Evolutionary conservation across 2,797 vertebrate species (phyloP), one percentile per base, ranked within the genome.

Genomic region (Enteromius thamalakanensis): DNA sequence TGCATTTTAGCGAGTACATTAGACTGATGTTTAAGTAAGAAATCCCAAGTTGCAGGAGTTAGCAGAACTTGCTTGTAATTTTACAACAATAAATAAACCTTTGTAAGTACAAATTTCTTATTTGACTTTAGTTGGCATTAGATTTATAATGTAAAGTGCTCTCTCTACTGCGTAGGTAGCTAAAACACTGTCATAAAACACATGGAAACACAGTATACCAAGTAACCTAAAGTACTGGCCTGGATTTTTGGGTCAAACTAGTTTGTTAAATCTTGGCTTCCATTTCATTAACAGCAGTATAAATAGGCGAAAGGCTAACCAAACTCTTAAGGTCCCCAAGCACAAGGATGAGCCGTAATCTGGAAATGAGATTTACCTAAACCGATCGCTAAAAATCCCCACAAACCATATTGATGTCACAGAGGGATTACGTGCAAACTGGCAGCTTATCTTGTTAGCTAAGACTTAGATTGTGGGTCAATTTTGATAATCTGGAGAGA

Each of bases 311-410:
- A 79, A 68, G 45, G 74, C 58, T 68, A 81, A 83, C 68, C 40
- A 45, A 64, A 68, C 58, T 75, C 34, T 83, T 75, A 79, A 85
- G 42, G 65, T 76, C 77, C 47, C 62, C 68, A 77, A 84, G 42
- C 60, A 84, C 74, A 45, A 49, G 84, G 87, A 89, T 88, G 32
- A 79, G 45, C 34, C 68, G 10, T 90, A 91, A 93, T 92, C 89
- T 86, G 85, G 86, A 90, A 90, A 88, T 70, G 75, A 86, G 79
- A 83, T 84, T 78, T 84, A 76, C 62, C 68, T 80, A 78, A 69
- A 58, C 82, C 88, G 87, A 78, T 83, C 84, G 89, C 65, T 60
- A 72, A 29, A 83, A 87, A 87, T 81, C 86, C 72, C 32, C n/a
- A 49, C 26, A 83, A 86, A 83, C 76, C 29, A 32, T 12, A 78